A percentile compares a stretch with the other conserved stretches of the same genome.
phyloP scores from a whole-genome alignment of 2,113 vertebrate genomes.

The Ceyx margarethae region DNA sequence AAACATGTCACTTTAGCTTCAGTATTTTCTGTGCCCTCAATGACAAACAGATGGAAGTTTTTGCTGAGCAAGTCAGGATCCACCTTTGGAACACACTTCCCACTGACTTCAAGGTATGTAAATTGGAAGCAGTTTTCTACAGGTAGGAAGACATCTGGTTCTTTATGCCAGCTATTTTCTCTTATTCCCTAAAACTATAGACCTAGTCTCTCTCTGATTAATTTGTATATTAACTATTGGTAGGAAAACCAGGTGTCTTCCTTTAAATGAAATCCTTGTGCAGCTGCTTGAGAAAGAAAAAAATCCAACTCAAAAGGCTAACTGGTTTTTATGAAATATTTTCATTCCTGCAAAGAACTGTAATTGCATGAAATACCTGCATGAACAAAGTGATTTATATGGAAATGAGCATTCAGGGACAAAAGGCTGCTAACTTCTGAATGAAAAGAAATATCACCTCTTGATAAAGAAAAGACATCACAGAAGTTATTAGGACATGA shows the following conservation, averaged over 20 bases:
- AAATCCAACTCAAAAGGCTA: background rate
- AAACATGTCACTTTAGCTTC: background rate
- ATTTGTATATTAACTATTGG: background rate
- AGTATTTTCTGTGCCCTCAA: background rate
- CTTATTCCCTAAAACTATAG: conserved; percentile 16
- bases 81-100: conserved; percentile 19
- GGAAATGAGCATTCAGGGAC: background rate
- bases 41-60: background rate
- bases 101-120: background rate
- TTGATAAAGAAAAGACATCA: background rate
- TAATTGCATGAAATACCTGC: background rate
- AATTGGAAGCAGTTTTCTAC: conserved; percentile 20
- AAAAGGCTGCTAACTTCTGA: background rate
- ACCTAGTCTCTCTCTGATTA: background rate
- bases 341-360: background rate
- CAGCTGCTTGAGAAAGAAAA: background rate
- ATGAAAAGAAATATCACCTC: background rate
- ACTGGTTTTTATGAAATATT: background rate
- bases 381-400: background rate
- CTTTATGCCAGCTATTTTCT: conserved; percentile 56
- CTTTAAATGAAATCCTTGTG: background rate
- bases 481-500: background rate
- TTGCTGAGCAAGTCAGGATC: background rate
- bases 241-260: background rate
- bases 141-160: conserved; percentile 30